Conservation (phyloP, 23 tunicate genomes). For the Halocynthia aurantium region DNA sequence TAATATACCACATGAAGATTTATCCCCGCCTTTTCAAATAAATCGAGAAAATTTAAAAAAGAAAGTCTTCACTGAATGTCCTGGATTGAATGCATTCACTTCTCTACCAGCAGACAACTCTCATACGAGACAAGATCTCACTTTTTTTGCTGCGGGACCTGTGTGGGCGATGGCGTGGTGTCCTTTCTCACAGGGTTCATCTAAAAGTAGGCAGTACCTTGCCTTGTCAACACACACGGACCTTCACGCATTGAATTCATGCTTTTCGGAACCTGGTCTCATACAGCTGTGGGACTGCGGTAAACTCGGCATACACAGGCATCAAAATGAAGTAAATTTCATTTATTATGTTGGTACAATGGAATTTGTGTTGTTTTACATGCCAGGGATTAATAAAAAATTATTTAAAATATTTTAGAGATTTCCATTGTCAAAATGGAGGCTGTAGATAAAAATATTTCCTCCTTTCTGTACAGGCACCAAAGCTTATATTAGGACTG, state of each 20-base stretch:
- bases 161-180: constrained; percentile 83
- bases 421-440: no score
- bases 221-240: constrained; percentile 33
- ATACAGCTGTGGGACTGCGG: constrained; percentile 85
- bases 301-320: constrained; percentile 10
- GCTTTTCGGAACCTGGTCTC: constrained; percentile 32
- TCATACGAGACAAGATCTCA: not conserved
- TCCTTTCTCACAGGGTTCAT: constrained; percentile 12
- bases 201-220: constrained; percentile 29
- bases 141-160: constrained; percentile 66
- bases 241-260: constrained; percentile 30
- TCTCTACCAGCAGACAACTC: not conserved
- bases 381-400: no score
- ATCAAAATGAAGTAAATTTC: not conserved
- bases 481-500: constrained; percentile 32
- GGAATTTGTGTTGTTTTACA: no score
- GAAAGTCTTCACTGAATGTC: not conserved
- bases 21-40: constrained; percentile 7
- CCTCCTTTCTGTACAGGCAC: constrained; percentile 12
- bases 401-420: no score
- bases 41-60: not conserved
- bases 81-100: constrained; percentile 23
- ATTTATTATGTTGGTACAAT: no score
- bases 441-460: no score
- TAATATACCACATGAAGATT: no score